Conservation (phyloP, 2,888 invertebrate genomes). For the Apotomis betuletana region DNA sequence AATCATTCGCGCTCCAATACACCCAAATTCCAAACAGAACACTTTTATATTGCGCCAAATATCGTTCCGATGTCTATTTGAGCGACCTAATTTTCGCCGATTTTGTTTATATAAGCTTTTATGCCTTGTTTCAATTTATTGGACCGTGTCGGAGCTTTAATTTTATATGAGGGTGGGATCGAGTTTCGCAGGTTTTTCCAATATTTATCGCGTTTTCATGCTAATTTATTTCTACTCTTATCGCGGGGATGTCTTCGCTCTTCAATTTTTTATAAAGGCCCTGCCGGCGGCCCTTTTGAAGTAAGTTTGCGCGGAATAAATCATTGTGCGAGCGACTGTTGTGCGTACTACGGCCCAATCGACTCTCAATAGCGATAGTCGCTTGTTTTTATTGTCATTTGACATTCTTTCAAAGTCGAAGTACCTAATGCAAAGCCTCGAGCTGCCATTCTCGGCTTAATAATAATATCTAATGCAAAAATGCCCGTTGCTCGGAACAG, state of each 20-base stretch:
- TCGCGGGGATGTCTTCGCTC: constrained; percentile 38
- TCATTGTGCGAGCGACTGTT: constrained; percentile 29
- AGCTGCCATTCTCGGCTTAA: too few species aligned
- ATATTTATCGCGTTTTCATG: constrained; percentile 41
- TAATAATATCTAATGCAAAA: too few species aligned
- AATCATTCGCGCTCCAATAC: constrained; percentile 33
- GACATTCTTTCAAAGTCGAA: not conserved
- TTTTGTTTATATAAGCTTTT: constrained; percentile 46
- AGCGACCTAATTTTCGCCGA: constrained; percentile 41
- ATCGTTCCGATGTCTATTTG: constrained; percentile 40
- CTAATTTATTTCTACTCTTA: constrained; percentile 39
- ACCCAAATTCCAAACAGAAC: constrained; percentile 12
- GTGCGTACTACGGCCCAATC: constrained; percentile 1
- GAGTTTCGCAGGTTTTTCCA: constrained; percentile 39
- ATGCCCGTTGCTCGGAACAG: not conserved
- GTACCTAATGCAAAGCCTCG: too few species aligned
- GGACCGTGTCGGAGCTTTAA: constrained; percentile 44
- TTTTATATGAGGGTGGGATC: constrained; percentile 46
- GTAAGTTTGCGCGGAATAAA: constrained; percentile 30
- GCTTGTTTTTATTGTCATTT: not conserved
- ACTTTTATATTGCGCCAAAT: constrained; percentile 27
- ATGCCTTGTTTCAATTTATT: constrained; percentile 41
- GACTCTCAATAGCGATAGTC: not conserved
- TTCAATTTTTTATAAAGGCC: constrained; percentile 35
- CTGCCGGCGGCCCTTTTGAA: constrained; percentile 25